phyloP scores from a whole-genome alignment of 1,140 invertebrate genomes.

The Riptortus pedestris region DNA sequence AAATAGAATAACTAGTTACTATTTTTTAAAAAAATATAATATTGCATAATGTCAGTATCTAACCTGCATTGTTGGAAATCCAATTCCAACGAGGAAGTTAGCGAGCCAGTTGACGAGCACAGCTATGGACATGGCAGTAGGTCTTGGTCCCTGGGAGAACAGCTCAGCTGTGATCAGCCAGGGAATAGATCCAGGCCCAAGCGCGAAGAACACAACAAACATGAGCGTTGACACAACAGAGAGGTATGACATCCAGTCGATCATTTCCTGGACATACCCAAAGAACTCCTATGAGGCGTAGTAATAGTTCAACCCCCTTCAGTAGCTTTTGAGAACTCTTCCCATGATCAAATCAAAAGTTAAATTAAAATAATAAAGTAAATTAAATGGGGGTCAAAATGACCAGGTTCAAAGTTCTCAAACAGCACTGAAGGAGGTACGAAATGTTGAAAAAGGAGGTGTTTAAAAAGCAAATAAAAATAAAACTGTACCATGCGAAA shows the following conservation, averaged over 20 bases:
- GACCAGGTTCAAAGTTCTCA: not conserved
- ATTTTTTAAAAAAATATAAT: no score
- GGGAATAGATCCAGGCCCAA: slow-evolving; percentile 92
- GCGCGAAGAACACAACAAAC: slow-evolving; percentile 94
- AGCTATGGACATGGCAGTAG: slow-evolving; percentile 95
- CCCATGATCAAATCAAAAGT: slow-evolving; percentile 7
- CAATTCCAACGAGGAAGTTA: slow-evolving; percentile 93
- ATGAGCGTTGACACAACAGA: slow-evolving; percentile 85
- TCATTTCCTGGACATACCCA: slow-evolving; percentile 92
- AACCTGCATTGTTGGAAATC: slow-evolving; percentile 87
- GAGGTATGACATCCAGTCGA: slow-evolving; percentile 92
- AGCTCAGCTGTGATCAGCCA: slow-evolving; percentile 99
- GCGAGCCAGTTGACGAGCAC: slow-evolving; percentile 97
- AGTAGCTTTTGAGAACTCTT: slow-evolving; percentile 32
- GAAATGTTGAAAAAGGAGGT: not conserved
- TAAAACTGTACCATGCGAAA: slow-evolving; percentile 9
- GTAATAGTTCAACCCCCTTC: slow-evolving; percentile 37
- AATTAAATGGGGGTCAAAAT: not conserved
- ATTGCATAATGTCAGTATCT: no score
- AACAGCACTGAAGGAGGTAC: not conserved
- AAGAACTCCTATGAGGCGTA: slow-evolving; percentile 79
- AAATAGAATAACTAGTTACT: no score
- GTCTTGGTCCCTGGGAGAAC: slow-evolving; percentile 91
- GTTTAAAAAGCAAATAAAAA: slow-evolving; percentile 11
- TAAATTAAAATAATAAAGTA: slow-evolving; percentile 13